A percentile compares a stretch with the other conserved stretches of the same genome.
Evolutionary conservation across 2,797 vertebrate species (phyloP).

Genomic region (Melanotaenia pygmaea): DNA sequence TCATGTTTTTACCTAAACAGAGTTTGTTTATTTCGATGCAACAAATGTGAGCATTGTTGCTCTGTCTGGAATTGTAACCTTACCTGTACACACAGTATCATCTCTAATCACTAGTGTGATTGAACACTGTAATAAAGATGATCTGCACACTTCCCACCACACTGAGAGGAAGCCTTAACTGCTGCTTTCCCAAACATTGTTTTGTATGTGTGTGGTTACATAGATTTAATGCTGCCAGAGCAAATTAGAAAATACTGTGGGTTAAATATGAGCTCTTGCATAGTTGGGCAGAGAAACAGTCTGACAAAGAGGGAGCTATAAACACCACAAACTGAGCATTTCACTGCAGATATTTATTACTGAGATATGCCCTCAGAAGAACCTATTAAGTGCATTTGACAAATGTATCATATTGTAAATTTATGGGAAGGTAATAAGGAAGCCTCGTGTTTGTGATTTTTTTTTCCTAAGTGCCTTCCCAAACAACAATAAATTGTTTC

Average conservation of each 20-base stretch:
- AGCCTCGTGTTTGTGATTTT: background rate
- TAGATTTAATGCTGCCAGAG: conserved; percentile 2
- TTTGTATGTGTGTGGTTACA: conserved; percentile 19
- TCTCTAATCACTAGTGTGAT: conserved; percentile 19
- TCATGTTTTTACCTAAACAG: conserved; percentile 2
- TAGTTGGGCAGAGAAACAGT: background rate
- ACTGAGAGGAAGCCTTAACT: conserved; percentile 16
- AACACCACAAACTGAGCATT: conserved; percentile 7
- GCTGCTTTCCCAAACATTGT: background rate
- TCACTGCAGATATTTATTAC: background rate
- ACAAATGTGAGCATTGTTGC: conserved; percentile 13
- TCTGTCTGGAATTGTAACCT: conserved; percentile 8
- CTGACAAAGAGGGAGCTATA: conserved; percentile 18
- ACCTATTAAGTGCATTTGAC: conserved; percentile 20
- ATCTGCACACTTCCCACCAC: conserved; percentile 4
- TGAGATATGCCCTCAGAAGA: background rate
- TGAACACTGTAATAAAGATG: conserved; percentile 24
- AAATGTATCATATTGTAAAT: conserved; percentile 15
- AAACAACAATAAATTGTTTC: conserved; percentile 1
- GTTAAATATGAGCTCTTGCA: background rate
- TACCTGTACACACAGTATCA: conserved; percentile 17
- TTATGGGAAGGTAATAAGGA: background rate
- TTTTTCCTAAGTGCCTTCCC: conserved; percentile 50
- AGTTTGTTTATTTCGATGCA: conserved; percentile 18
- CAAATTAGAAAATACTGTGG: background rate